Conservation (phyloP, 2,888 invertebrate genomes). For the Dorcus hopei region DNA sequence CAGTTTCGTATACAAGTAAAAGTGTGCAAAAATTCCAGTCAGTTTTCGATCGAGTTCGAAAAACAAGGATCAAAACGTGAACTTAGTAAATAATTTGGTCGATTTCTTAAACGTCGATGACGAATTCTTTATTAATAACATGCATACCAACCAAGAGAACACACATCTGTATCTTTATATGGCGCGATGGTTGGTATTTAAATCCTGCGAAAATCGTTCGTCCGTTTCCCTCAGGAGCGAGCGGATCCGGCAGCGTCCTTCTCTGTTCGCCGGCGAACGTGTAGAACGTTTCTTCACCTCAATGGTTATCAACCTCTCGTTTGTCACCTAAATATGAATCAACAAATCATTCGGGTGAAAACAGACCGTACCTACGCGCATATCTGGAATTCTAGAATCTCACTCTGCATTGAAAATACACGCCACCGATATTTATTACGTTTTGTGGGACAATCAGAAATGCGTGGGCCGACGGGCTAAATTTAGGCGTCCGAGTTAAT, state of each 20-base stretch:
- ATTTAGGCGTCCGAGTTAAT: constrained; percentile 11
- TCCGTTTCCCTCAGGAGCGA: neutral
- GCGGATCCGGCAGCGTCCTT: neutral
- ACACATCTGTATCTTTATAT: constrained; percentile 5
- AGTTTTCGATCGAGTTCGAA: too few relatives aligned
- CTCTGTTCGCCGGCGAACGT: neutral
- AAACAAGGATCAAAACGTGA: too few relatives aligned
- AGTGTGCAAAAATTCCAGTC: neutral
- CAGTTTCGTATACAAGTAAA: neutral
- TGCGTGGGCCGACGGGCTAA: constrained; percentile 14
- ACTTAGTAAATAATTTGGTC: neutral
- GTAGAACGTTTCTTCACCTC: constrained; percentile 10
- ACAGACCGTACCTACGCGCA: constrained; percentile 29
- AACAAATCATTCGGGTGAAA: constrained; percentile 24
- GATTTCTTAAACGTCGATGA: neutral
- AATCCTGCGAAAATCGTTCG: neutral
- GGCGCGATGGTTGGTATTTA: constrained; percentile 2
- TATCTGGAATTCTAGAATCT: constrained; percentile 26
- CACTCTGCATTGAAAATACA: neutral
- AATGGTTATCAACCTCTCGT: constrained; percentile 26
- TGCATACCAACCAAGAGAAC: constrained; percentile 1
- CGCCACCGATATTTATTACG: constrained; percentile 2
- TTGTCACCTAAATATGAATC: constrained; percentile 21
- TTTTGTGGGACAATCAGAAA: constrained; percentile 16
- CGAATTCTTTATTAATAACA: constrained; percentile 10